Conservation (phyloP, 2,888 invertebrate species). For the Dasypogon diadema region DNA sequence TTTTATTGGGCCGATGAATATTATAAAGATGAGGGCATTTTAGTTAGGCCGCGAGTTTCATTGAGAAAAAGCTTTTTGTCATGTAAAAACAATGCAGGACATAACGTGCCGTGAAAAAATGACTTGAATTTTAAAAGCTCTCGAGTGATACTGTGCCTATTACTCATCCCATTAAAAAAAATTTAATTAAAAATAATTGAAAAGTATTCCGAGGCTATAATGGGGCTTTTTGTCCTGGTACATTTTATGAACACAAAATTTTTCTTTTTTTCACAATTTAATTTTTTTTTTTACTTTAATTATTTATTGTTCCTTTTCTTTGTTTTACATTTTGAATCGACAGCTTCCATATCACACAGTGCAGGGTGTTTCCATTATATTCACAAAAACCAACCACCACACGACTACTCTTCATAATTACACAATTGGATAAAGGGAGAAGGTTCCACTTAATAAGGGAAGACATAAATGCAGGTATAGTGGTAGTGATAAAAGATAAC, state of each 20-base stretch:
- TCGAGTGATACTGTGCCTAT: slow-evolving; percentile 24
- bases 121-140: slow-evolving; percentile 18
- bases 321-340: slow-evolving; percentile 29
- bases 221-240: slow-evolving; percentile 24
- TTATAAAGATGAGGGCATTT: neutral
- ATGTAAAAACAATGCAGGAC: slow-evolving; percentile 20
- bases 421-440: neutral
- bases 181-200: slow-evolving; percentile 45
- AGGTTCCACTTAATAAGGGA: neutral
- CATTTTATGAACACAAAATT: slow-evolving; percentile 33
- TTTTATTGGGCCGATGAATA: neutral
- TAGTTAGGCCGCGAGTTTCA: neutral
- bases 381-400: slow-evolving; percentile 6
- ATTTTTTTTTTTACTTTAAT: slow-evolving; percentile 37
- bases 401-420: slow-evolving; percentile 7
- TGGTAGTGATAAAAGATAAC: neutral
- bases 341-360: slow-evolving; percentile 18
- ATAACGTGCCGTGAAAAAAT: neutral
- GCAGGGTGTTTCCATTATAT: neutral
- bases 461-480: neutral
- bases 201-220: slow-evolving; percentile 18
- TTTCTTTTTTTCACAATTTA: neutral
- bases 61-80: neutral
- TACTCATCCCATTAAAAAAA: slow-evolving; percentile 26
- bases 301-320: slow-evolving; percentile 41